Conservation (phyloP, 2,113 vertebrate species). For the Trichechus manatus region DNA sequence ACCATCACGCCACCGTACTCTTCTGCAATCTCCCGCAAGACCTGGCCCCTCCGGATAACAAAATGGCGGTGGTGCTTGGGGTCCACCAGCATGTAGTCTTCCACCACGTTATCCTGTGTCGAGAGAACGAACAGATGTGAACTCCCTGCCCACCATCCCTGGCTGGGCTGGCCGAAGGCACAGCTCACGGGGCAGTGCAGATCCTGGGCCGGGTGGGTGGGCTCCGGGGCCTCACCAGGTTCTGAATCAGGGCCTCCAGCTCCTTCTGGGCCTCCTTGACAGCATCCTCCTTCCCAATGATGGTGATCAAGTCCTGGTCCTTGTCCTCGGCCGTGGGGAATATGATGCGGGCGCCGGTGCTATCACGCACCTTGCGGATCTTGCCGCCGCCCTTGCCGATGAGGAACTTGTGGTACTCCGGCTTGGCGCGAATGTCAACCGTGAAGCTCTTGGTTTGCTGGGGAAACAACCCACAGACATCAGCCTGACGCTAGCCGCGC, state of each 20-base stretch:
- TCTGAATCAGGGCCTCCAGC: conserved; percentile 95
- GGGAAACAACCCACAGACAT: background rate
- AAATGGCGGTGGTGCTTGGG: conserved; percentile 98
- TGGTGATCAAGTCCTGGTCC: conserved; percentile 98
- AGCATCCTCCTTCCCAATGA: conserved; percentile 97
- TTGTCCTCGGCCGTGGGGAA: conserved; percentile 96
- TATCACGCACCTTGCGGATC: conserved; percentile 98
- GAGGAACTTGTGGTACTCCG: conserved; percentile 99
- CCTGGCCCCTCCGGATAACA: conserved; percentile 96
- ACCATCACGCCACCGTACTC: conserved; percentile 98
- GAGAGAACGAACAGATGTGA: fast-evolving
- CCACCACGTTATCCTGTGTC: conserved; percentile 95
- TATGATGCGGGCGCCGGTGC: conserved; percentile 96
- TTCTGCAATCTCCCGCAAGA: conserved; percentile 96
- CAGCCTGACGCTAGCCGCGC: background rate
- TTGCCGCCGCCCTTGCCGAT: conserved; percentile 98
- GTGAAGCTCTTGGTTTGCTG: conserved; percentile 99
- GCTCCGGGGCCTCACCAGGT: conserved; percentile 89
- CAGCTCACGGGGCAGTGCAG: fast-evolving
- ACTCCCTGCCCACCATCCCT: fast-evolving
- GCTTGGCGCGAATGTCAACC: conserved; percentile 96
- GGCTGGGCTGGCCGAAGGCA: too few species aligned
- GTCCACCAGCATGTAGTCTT: conserved; percentile 96
- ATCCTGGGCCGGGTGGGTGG: background rate
- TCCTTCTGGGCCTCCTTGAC: conserved; percentile 96